Evolutionary conservation across 2,113 vertebrate genomes (phyloP), one percentile per base, ranked within the genome.

Genomic region (Sphyrna mokarran): DNA sequence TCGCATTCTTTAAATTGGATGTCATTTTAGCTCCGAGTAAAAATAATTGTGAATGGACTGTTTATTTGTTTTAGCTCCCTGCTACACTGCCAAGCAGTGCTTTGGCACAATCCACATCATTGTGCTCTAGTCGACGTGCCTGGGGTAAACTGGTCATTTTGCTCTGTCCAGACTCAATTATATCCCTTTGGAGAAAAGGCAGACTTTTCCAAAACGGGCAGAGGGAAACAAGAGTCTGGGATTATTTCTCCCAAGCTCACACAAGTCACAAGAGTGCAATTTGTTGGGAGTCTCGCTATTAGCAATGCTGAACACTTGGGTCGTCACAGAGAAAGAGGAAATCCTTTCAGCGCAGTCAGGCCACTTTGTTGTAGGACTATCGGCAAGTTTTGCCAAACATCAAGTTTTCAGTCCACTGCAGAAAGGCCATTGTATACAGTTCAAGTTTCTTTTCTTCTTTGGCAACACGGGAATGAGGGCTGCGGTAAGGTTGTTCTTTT

Each of bases 1-100:
- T 72, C 40, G 33, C 72, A 95, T 72, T 76, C 68, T 48, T 72
- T 95, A 95, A 70, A 76, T 72, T 26, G 93, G 43, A 33, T 95
- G 14, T 69, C 2, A 94, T 69, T 43, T 94, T 70, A 94, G 37
- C 40, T 54, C 89, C 68, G 54, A 95, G 43, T 72, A 72, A 76
- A 95, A 95, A 72, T 95, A 95, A 76, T 95, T 76, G 14, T 95
- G 94, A 95, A 72, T 72, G 40, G 29, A 33, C 23, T 95, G 26
- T 54, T 95, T 95, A 40, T 48, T 95, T 69, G 29, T 43, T n/a
- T 69, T 33, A 33, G 23, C 48, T 48, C 48, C 26, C 69, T 40
- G 29, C 68, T 22, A 95, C 68, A 70, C 26, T 54, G 40, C 23
- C 29, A 29, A 48, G 0, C 68, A 18, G 40, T 54, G 22, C 63